Evolutionary conservation across 1,140 invertebrate genomes (phyloP).

Genomic region (Micrasema minimum): DNA sequence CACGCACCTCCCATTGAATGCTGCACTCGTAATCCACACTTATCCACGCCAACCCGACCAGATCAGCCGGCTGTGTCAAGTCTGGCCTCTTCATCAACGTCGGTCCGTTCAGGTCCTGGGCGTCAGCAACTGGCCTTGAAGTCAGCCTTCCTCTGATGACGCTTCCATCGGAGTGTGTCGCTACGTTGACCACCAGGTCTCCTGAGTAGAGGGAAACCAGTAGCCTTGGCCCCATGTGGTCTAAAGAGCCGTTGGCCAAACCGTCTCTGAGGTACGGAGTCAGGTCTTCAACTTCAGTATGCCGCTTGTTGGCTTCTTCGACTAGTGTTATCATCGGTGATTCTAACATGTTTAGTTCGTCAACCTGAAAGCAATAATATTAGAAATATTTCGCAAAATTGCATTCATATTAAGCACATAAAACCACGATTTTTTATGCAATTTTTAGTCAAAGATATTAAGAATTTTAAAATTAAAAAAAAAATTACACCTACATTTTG

Average conservation of each 20-base stretch:
- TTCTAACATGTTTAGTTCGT: constrained; percentile 67
- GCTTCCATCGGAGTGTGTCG: constrained; percentile 67
- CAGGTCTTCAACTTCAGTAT: constrained; percentile 77
- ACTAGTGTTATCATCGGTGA: constrained; percentile 76
- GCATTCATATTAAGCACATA: too few species aligned
- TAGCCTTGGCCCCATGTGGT: constrained; percentile 73
- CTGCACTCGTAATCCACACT: constrained; percentile 84
- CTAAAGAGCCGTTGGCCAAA: constrained; percentile 75
- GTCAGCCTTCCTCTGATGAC: constrained; percentile 74
- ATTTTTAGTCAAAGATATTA: too few species aligned
- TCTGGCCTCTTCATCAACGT: constrained; percentile 72
- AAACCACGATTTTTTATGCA: too few species aligned
- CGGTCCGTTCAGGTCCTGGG: constrained; percentile 75
- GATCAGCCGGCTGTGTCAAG: constrained; percentile 61
- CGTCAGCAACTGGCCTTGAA: constrained; percentile 78
- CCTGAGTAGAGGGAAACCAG: constrained; percentile 84
- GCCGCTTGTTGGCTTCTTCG: constrained; percentile 75
- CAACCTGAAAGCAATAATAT: constrained; percentile 59
- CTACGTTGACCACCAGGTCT: constrained; percentile 79
- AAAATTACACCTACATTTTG: too few species aligned
- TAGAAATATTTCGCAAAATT: neutral
- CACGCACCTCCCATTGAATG: constrained; percentile 83
- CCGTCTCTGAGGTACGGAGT: constrained; percentile 69
- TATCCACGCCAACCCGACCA: constrained; percentile 84
- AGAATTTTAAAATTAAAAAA: too few species aligned